phyloP scores from a whole-genome alignment of 2,888 invertebrate species.

The Watsonalla binaria region DNA sequence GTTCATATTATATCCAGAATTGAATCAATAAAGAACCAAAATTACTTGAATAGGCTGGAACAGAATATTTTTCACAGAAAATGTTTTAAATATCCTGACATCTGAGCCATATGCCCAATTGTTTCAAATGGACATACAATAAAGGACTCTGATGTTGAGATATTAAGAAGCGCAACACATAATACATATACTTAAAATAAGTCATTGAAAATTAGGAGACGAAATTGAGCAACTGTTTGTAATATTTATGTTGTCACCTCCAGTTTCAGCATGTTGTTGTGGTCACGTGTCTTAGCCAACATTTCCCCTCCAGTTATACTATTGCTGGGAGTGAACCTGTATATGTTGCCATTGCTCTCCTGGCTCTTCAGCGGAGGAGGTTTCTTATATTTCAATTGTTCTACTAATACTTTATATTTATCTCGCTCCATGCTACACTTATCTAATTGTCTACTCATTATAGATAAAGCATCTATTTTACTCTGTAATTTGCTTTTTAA shows the following conservation, averaged over 20 bases:
- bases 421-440: constrained; percentile 88
- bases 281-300: constrained; percentile 78
- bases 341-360: constrained; percentile 37
- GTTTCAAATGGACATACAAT: no score
- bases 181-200: no score
- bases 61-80: no score
- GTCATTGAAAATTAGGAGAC: no score
- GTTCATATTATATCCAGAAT: no score
- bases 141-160: no score
- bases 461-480: constrained; percentile 89
- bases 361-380: constrained; percentile 28
- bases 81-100: no score
- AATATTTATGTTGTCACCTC: constrained; percentile 45
- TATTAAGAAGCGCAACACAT: no score
- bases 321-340: constrained; percentile 56
- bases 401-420: constrained; percentile 88
- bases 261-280: constrained; percentile 76
- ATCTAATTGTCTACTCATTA: constrained; percentile 87
- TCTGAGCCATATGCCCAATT: no score
- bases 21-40: no score
- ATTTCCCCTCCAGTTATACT: constrained; percentile 77
- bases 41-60: no score
- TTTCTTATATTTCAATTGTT: constrained; percentile 82
- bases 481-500: constrained; percentile 86
- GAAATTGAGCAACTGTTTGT: no score